Percentiles rank a stretch among this genome's conserved stretches.
Evolutionary conservation across 53 echinoderm and acorn worm species (phyloP).

Genomic region (Antedon mediterranea): DNA sequence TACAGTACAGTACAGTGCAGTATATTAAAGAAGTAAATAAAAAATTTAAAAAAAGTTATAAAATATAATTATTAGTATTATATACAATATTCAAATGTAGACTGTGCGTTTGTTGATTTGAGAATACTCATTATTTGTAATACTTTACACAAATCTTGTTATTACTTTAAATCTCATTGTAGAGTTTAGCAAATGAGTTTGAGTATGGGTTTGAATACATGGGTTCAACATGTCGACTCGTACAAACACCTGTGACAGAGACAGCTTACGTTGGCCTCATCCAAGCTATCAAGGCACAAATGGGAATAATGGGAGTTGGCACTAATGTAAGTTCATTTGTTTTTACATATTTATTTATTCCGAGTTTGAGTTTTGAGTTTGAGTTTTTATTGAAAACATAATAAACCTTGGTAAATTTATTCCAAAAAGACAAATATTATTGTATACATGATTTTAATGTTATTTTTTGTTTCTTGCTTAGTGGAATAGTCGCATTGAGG

Average conservation of each 20-base stretch:
- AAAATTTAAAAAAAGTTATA: too few species aligned
- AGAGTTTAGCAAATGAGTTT: slow-evolving; percentile 60
- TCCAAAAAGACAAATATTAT: too few species aligned
- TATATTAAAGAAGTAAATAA: too few species aligned
- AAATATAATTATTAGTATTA: too few species aligned
- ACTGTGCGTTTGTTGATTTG: too few species aligned
- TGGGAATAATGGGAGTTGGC: slow-evolving; percentile 65
- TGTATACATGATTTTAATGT: too few species aligned
- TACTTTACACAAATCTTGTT: neutral
- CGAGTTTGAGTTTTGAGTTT: too few species aligned
- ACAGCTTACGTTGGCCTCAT: slow-evolving; percentile 63
- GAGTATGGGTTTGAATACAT: slow-evolving; percentile 89
- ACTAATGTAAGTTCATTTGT: slow-evolving; percentile 42
- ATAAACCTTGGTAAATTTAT: too few species aligned
- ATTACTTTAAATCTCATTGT: neutral
- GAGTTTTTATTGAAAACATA: too few species aligned
- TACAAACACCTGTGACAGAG: slow-evolving; percentile 63
- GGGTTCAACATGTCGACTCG: slow-evolving; percentile 53
- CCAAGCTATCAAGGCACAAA: slow-evolving; percentile 46
- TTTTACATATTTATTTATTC: too few species aligned
- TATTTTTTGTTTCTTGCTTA: slow-evolving; percentile 10
- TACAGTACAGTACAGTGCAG: too few species aligned
- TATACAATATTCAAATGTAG: too few species aligned
- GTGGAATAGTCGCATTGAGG: slow-evolving; percentile 53
- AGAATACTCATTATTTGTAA: neutral